These are phyloP conservation scores for Cuniculus paca DNA, from an alignment of 2,797 vertebrate species.

Conservation along the genomic window DNA sequence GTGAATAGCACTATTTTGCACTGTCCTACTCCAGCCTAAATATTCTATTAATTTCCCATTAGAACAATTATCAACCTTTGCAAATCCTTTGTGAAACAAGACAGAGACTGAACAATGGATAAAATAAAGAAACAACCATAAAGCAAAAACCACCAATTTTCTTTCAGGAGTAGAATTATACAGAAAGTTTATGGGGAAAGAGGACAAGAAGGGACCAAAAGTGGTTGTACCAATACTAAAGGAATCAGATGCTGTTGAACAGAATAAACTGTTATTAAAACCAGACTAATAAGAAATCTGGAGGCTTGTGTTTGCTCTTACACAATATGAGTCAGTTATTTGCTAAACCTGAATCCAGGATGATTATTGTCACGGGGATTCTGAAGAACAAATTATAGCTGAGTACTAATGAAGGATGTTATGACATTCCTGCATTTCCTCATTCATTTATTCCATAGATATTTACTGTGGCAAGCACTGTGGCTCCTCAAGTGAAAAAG, in stretches of 20 bases:
- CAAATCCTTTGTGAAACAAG: conserved; percentile 37
- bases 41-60: background rate
- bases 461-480: background rate
- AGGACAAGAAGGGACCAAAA: background rate
- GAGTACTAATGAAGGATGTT: background rate
- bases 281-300: background rate
- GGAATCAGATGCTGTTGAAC: background rate
- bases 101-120: background rate
- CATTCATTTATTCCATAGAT: background rate
- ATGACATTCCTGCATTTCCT: background rate
- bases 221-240: background rate
- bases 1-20: background rate
- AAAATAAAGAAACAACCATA: conserved; percentile 30
- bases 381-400: background rate
- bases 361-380: background rate
- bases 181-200: background rate
- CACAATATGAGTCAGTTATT: conserved; percentile 7
- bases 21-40: background rate
- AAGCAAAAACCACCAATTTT: background rate
- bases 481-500: background rate
- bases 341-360: background rate
- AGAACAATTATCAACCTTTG: background rate
- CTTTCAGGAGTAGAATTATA: background rate
- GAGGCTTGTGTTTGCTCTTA: background rate
- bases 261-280: background rate